Evolutionary conservation across 1,140 invertebrate species (phyloP).

Genomic region (Rhizoglyphus robini): DNA sequence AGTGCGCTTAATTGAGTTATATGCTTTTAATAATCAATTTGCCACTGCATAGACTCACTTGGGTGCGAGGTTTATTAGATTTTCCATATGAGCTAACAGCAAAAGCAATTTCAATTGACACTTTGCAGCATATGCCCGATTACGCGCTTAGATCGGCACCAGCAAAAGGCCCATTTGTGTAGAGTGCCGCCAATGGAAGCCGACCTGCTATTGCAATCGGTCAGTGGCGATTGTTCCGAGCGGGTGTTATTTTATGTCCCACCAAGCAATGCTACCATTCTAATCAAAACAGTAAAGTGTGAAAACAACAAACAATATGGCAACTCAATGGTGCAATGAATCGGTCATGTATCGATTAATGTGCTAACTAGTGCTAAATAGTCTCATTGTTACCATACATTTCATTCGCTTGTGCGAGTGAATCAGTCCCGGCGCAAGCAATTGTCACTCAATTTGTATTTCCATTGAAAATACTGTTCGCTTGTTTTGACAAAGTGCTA

Average conservation of each 20-base stretch:
- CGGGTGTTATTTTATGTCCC: not conserved
- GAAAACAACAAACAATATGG: not conserved
- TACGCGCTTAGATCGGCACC: not conserved
- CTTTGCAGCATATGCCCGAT: not conserved
- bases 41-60: not conserved
- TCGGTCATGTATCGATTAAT: too few species aligned
- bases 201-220: not conserved
- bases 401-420: too few species aligned
- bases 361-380: too few species aligned
- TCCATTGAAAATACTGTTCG: too few species aligned
- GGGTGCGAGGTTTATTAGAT: constrained; percentile 1
- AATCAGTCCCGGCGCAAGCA: too few species aligned
- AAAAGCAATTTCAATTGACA: not conserved
- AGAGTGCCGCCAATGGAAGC: not conserved
- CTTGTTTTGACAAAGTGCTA: too few species aligned
- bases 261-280: not conserved
- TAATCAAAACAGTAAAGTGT: not conserved
- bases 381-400: too few species aligned
- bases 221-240: not conserved
- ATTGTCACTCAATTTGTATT: too few species aligned
- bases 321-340: too few species aligned
- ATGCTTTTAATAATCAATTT: constrained; percentile 13
- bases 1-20: constrained; percentile 11
- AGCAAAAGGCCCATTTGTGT: not conserved
- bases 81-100: not conserved